Evolutionary conservation across 2,888 invertebrate species (phyloP), one percentile per base, ranked within the genome.

Genomic region (Orthosia gracilis): DNA sequence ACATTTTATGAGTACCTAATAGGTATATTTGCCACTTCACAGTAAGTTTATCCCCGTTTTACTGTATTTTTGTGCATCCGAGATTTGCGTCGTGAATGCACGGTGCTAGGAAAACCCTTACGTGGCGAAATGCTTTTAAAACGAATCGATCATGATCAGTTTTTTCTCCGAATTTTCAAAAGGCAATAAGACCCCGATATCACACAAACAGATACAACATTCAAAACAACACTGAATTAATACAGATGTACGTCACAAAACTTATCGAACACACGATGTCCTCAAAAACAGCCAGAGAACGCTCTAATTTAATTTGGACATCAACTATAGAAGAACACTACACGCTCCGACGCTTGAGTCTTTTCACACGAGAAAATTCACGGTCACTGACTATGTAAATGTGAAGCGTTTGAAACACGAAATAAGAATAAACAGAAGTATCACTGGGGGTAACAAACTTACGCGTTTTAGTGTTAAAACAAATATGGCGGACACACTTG

Each of bases 361-460:
- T 89, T 90, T 96, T 96, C 96, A 95, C 96, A 96, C 94, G 96
- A 96, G 96, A 96, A 93, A 93, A 94, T 93, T 94, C 94, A 96
- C 96, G 96, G 95, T 95, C 94, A 91, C 89, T 96, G 96, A 85
- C 92, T 95, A 95, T 95, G 96, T 94, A 95, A 95, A 96, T 96
- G 91, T 93, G 89, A 92, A 91, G 91, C 87, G 88, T 88, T 89
- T 26, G 18, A 45, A 45, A 69, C 82, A 79, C 75, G 18, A 66
- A 83, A 79, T 79, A 69, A 72, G 75, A 61, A 63, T 23, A 15
- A 26, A 77, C 66, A 81, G 80, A 79, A 79, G 76, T 45, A 59
- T 66, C 66, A 76, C 62, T 50, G 52, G 9, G 59, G 50, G 50
- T 66, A 71, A 78, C 67, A 67, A 70, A 67, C 73, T 77, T 50